Percentiles rank a stretch among this genome's conserved stretches.
Evolutionary conservation across 2,113 vertebrate species (phyloP).

Genomic region (Sitta europaea): DNA sequence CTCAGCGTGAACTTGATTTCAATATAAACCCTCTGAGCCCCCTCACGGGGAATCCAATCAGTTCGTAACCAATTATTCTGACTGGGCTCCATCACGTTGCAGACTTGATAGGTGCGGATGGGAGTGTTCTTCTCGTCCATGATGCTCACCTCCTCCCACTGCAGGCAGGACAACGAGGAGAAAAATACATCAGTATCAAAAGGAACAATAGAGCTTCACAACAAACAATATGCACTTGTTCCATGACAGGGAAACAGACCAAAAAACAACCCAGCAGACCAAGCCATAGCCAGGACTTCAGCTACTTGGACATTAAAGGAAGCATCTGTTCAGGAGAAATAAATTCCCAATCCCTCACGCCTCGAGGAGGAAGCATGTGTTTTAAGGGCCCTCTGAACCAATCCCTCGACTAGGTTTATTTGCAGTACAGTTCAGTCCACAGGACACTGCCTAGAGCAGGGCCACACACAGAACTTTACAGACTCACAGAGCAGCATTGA

Average conservation of each 20-base stretch:
- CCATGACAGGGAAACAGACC: neutral
- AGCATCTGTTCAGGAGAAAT: neutral
- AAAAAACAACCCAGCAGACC: neutral
- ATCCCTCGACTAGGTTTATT: neutral
- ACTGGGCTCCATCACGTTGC: conserved; percentile 96
- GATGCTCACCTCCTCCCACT: conserved; percentile 99
- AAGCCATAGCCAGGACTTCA: neutral
- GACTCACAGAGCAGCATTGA: neutral
- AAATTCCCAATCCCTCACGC: neutral
- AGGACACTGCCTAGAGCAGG: neutral
- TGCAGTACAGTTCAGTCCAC: neutral
- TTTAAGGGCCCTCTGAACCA: neutral
- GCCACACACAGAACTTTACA: fast-evolving
- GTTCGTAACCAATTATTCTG: conserved; percentile 99
- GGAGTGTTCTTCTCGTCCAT: conserved; percentile 99
- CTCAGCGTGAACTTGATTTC: conserved; percentile 98
- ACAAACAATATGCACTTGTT: neutral
- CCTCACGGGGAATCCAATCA: conserved; percentile 94
- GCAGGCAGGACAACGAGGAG: conserved; percentile 8
- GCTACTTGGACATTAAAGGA: neutral
- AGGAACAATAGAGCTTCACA: neutral
- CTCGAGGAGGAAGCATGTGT: neutral
- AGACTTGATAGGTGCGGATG: conserved; percentile 97
- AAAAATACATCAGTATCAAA: neutral
- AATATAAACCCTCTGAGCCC: conserved; percentile 93